Percentiles rank a stretch among this genome's conserved stretches.
phyloP scores from a whole-genome alignment of 2,888 invertebrate species.

The Carterocephalus palaemon region DNA sequence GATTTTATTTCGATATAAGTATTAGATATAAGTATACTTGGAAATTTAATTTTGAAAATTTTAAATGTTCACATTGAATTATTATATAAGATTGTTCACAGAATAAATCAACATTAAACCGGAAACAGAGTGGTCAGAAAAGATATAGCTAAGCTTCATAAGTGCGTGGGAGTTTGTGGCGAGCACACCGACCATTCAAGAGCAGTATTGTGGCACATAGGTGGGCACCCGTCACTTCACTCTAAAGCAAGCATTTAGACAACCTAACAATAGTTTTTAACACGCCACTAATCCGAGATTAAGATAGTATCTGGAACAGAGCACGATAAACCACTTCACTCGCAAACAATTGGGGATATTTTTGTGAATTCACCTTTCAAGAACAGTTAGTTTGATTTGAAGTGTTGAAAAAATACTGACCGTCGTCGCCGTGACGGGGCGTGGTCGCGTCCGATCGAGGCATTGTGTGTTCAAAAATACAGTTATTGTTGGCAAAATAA shows the following conservation, averaged over 20 bases:
- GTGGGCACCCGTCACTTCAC: conserved; percentile 54
- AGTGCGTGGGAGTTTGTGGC: conserved; percentile 55
- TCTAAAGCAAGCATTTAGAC: conserved; percentile 44
- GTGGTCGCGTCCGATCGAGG: conserved; percentile 42
- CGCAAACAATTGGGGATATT: conserved; percentile 43
- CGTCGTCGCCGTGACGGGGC: conserved; percentile 38
- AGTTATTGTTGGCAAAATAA: conserved; percentile 77
- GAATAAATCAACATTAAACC: conserved; percentile 12
- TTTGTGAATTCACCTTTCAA: conserved; percentile 38
- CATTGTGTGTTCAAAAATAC: conserved; percentile 49
- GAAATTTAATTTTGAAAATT: no score
- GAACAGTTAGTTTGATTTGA: conserved; percentile 58
- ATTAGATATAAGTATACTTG: no score
- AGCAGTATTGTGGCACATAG: conserved; percentile 52
- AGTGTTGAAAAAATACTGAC: conserved; percentile 51
- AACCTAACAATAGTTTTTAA: conserved; percentile 59
- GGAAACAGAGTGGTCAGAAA: conserved; percentile 19
- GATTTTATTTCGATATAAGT: no score
- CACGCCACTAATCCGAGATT: conserved; percentile 65
- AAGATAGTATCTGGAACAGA: conserved; percentile 66
- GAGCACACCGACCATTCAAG: conserved; percentile 47
- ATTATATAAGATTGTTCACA: neutral
- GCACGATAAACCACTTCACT: conserved; percentile 68
- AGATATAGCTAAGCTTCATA: conserved; percentile 41
- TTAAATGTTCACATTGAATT: no score